These are phyloP conservation scores for Pomatorhinus ruficollis DNA, from an alignment of 2,113 vertebrate genomes.

Conservation along the genomic window DNA sequence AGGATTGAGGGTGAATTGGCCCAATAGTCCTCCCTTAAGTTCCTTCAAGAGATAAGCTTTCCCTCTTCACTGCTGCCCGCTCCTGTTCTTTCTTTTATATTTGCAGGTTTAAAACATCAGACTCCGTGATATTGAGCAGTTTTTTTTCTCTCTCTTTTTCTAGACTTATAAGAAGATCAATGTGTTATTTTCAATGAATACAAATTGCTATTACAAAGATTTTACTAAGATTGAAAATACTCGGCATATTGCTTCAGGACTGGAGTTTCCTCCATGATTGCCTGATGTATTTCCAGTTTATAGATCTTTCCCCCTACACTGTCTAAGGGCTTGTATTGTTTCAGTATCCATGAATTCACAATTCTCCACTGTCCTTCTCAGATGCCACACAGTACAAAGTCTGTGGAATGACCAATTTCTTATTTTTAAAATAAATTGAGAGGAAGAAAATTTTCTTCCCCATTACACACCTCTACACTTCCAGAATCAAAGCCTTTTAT, in stretches of 20 bases:
- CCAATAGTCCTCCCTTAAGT: neutral
- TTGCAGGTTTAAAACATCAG: neutral
- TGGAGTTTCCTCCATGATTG: neutral
- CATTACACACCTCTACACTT: neutral
- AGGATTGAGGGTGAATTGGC: neutral
- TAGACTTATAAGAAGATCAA: neutral
- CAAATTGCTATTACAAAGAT: neutral
- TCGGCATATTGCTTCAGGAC: neutral
- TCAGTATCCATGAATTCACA: neutral
- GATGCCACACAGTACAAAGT: neutral
- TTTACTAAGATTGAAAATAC: neutral
- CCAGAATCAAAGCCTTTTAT: neutral
- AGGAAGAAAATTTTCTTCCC: neutral
- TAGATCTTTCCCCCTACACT: neutral
- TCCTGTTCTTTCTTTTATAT: neutral
- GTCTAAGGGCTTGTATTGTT: neutral
- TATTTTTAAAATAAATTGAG: neutral
- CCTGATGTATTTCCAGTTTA: neutral
- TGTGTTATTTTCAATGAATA: neutral
- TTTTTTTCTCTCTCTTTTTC: neutral
- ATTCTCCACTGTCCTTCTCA: neutral
- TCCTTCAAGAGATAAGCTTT: neutral
- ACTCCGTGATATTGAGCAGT: neutral
- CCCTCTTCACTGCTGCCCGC: neutral
- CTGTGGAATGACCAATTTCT: neutral